Evolutionary conservation across 2,888 invertebrate genomes (phyloP).

Genomic region (Drosophila cracens): DNA sequence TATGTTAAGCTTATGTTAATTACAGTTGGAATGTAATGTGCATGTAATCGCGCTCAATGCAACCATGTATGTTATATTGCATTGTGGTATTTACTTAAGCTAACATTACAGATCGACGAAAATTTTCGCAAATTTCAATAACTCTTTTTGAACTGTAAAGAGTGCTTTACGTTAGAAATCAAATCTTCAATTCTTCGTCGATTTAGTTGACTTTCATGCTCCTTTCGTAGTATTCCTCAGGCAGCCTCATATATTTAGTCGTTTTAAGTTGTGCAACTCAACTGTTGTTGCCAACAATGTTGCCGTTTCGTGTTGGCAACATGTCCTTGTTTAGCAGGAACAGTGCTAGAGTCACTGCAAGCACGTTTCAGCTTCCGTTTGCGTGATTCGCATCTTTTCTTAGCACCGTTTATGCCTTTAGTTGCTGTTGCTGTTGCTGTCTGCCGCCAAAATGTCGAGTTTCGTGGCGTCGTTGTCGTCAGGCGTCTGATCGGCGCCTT

Average conservation of each 20-base stretch:
- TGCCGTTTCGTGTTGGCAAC: background rate
- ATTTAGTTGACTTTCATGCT: background rate
- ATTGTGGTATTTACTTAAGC: too few relatives aligned
- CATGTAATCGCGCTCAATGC: too few relatives aligned
- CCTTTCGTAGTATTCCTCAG: background rate
- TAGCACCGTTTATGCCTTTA: background rate
- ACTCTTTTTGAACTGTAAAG: background rate
- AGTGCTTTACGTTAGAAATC: background rate
- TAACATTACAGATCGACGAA: background rate
- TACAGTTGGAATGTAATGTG: background rate
- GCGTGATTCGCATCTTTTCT: background rate
- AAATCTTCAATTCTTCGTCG: background rate
- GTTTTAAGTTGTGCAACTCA: background rate
- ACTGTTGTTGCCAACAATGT: background rate
- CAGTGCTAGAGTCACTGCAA: background rate
- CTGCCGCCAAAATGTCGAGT: background rate
- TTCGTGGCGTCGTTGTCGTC: background rate
- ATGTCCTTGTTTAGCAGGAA: background rate
- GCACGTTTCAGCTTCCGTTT: background rate
- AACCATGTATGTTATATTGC: too few relatives aligned
- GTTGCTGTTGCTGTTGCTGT: conserved; percentile 1
- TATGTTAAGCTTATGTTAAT: background rate
- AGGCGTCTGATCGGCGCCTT: background rate
- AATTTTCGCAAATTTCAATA: background rate
- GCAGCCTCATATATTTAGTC: background rate